Conservation (phyloP, 1,140 invertebrate species). For the Drosophila chauvacae region DNA sequence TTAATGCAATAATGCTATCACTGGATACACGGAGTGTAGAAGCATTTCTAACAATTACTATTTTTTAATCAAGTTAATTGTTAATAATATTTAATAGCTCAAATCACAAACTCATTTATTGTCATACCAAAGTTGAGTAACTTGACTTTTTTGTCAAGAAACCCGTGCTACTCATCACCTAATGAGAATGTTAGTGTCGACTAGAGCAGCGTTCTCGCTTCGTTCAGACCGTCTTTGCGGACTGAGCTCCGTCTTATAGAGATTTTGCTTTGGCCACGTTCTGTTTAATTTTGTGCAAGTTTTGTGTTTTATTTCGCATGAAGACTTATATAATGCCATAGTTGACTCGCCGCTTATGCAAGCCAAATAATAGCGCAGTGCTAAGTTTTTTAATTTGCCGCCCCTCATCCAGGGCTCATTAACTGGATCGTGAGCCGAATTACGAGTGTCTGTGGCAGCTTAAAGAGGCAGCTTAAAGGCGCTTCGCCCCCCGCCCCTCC, state of each 20-base stretch:
- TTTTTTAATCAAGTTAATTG: no score
- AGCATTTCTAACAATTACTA: no score
- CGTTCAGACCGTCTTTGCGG: slow-evolving; percentile 30
- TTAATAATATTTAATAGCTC: neutral
- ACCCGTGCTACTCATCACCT: neutral
- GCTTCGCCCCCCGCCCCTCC: neutral
- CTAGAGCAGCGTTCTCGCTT: slow-evolving; percentile 4
- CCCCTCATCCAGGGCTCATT: slow-evolving; percentile 35
- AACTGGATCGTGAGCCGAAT: slow-evolving; percentile 46
- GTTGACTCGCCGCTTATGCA: slow-evolving; percentile 58
- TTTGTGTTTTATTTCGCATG: slow-evolving; percentile 32
- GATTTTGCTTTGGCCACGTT: slow-evolving; percentile 60
- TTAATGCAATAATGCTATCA: neutral
- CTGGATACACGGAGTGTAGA: neutral
- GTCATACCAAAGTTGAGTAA: no score
- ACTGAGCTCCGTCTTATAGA: slow-evolving; percentile 24
- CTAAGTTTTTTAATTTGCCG: slow-evolving; percentile 77
- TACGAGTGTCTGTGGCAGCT: slow-evolving; percentile 9
- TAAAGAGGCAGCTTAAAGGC: slow-evolving; percentile 33
- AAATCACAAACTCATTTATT: neutral
- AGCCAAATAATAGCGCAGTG: slow-evolving; percentile 69
- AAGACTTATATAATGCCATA: slow-evolving; percentile 13
- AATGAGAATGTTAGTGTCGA: slow-evolving; percentile 36
- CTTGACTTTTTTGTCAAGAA: neutral
- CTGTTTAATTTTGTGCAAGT: slow-evolving; percentile 70